Conservation (phyloP, 2,797 vertebrate genomes). For the Dermochelys coriacea region DNA sequence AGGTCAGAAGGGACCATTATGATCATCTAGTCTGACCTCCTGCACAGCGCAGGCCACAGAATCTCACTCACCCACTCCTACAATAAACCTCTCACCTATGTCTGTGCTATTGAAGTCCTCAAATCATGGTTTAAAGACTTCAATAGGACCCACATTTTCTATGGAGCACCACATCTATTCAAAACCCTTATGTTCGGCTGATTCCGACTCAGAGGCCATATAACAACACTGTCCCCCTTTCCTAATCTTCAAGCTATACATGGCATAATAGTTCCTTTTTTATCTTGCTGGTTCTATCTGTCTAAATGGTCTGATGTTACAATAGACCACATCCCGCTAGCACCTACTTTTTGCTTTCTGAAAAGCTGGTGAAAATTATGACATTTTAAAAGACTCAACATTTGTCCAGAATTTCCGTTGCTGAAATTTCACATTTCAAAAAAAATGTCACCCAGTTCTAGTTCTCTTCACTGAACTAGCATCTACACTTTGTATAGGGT, state of each 20-base stretch:
- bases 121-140: too few species aligned
- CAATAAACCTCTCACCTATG: too few species aligned
- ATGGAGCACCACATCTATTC: neutral
- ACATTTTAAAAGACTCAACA: neutral
- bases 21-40: too few species aligned
- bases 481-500: neutral
- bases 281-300: neutral
- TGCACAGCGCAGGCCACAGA: too few species aligned
- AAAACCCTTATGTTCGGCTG: rapidly evolving
- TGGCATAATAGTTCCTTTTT: neutral
- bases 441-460: neutral
- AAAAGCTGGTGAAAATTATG: neutral
- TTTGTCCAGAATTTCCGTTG: neutral
- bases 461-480: neutral
- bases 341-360: too few species aligned
- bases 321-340: neutral
- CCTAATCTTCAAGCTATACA: neutral
- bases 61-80: too few species aligned
- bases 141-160: too few species aligned
- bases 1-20: too few species aligned
- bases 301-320: rapidly evolving
- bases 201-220: neutral
- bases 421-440: neutral
- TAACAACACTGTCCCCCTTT: neutral
- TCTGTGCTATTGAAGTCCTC: too few species aligned